Percentiles rank a stretch among this genome's conserved stretches.
phyloP scores from a whole-genome alignment of 2,113 vertebrate genomes.

The Pithys albifrons region DNA sequence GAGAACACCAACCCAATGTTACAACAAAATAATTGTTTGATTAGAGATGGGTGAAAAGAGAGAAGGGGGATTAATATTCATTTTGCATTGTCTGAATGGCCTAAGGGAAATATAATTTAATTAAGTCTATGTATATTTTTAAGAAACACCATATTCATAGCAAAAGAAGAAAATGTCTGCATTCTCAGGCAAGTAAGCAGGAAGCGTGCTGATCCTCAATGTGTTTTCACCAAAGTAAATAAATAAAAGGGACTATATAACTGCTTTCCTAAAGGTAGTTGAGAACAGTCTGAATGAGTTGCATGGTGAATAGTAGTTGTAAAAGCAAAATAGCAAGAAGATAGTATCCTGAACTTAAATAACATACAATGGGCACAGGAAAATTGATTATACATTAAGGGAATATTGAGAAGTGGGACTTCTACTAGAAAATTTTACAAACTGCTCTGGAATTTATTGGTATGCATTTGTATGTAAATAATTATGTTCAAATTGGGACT shows the following conservation, averaged over 20 bases:
- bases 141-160: neutral
- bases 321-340: slow-evolving; percentile 1
- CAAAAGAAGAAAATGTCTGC: slow-evolving; percentile 23
- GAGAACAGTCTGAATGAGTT: neutral
- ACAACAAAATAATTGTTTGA: slow-evolving; percentile 50
- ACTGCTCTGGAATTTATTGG: neutral
- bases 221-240: neutral
- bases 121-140: slow-evolving; percentile 11
- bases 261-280: neutral
- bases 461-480: neutral
- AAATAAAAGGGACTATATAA: neutral
- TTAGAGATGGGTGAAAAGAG: neutral
- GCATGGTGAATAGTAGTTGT: neutral
- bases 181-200: slow-evolving; percentile 7
- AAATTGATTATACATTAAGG: neutral
- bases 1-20: slow-evolving; percentile 17
- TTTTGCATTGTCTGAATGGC: slow-evolving; percentile 1
- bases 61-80: slow-evolving; percentile 12
- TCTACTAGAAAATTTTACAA: neutral
- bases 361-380: neutral
- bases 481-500: neutral
- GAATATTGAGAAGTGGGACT: neutral
- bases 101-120: slow-evolving; percentile 37
- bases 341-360: neutral
- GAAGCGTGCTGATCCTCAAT: neutral